A percentile compares a stretch with the other conserved stretches of the same genome.
Evolutionary conservation across 2,113 vertebrate genomes (phyloP).

Genomic region (Aptenodytes patagonicus): DNA sequence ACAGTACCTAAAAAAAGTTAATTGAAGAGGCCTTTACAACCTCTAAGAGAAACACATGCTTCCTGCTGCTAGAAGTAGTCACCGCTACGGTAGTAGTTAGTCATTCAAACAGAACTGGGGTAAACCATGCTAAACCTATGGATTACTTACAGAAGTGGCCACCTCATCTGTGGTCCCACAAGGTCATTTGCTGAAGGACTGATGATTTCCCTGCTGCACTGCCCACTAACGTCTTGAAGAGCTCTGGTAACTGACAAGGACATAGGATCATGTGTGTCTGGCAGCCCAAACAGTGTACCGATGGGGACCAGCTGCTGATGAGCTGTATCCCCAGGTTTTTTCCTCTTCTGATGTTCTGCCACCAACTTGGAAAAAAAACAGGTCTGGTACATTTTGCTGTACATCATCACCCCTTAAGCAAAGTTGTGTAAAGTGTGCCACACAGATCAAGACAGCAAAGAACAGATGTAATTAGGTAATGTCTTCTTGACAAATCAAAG

Average conservation of each 20-base stretch:
- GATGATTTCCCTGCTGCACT: neutral
- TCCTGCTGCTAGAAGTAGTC: neutral
- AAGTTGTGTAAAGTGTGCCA: neutral
- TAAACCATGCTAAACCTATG: neutral
- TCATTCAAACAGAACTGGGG: neutral
- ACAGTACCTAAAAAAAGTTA: neutral
- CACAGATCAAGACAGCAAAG: neutral
- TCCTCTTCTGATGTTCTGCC: neutral
- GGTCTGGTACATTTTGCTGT: neutral
- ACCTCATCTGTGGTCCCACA: neutral
- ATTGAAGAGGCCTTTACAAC: neutral
- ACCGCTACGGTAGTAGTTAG: neutral
- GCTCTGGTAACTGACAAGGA: neutral
- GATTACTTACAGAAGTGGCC: neutral
- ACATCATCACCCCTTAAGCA: neutral
- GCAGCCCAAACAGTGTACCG: neutral
- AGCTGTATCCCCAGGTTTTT: neutral
- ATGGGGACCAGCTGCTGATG: neutral
- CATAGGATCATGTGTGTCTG: neutral
- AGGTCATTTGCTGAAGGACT: neutral
- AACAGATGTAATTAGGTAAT: neutral
- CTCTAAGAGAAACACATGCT: neutral
- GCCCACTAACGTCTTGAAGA: neutral
- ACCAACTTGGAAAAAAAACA: neutral
- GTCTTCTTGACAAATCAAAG: neutral